Evolutionary conservation across 2,888 invertebrate genomes (phyloP).

Genomic region (Seira sanloemensis): DNA sequence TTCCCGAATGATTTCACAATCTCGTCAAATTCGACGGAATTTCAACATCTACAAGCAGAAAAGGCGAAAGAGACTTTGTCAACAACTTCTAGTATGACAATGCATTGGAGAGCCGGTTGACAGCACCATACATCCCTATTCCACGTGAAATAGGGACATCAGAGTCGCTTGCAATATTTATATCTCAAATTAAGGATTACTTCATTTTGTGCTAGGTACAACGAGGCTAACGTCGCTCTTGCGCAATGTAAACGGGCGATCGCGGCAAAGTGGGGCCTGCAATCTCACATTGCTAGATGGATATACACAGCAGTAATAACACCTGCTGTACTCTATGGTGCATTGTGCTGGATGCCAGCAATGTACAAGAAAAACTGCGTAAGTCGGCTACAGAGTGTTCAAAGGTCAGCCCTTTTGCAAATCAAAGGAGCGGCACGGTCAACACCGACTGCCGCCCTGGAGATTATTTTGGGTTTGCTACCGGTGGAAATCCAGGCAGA

Average conservation of each 20-base stretch:
- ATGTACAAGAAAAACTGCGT: neutral
- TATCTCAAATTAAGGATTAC: no score
- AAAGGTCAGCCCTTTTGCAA: slow-evolving; percentile 33
- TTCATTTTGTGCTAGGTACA: neutral
- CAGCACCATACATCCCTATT: no score
- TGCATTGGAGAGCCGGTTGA: no score
- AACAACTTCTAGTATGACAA: no score
- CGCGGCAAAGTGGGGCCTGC: slow-evolving; percentile 52
- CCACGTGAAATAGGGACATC: slow-evolving; percentile 46
- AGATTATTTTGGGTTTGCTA: slow-evolving; percentile 12
- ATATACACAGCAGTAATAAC: slow-evolving; percentile 54
- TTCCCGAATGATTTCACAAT: no score
- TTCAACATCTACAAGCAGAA: neutral
- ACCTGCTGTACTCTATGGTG: slow-evolving; percentile 48
- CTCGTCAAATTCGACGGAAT: no score
- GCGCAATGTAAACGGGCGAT: slow-evolving; percentile 48
- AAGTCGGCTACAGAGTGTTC: slow-evolving; percentile 20
- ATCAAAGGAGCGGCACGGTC: slow-evolving; percentile 14
- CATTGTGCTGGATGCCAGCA: slow-evolving; percentile 33
- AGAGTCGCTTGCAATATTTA: slow-evolving; percentile 58
- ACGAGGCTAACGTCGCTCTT: neutral
- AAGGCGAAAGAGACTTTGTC: no score
- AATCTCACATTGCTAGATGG: slow-evolving; percentile 48
- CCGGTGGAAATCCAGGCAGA: slow-evolving; percentile 13
- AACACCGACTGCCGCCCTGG: slow-evolving; percentile 38